Conservation (phyloP, 2,113 vertebrate species). For the Hucho hucho region DNA sequence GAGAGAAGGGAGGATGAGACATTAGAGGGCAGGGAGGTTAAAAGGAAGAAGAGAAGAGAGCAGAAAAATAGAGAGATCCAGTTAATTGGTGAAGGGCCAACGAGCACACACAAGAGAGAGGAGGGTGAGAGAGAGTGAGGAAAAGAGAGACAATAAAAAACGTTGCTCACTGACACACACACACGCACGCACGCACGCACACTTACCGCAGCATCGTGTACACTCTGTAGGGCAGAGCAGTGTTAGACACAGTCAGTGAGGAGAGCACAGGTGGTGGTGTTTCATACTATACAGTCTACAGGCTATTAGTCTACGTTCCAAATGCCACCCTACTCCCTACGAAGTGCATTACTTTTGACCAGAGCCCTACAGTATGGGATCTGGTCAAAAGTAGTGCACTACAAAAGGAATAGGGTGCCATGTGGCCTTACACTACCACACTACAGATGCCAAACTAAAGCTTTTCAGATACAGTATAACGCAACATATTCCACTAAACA, state of each 20-base stretch:
- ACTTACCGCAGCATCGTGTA: conserved; percentile 71
- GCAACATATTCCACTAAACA: no score
- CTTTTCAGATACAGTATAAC: no score
- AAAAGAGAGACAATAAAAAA: not conserved
- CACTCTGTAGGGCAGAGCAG: conserved; percentile 72
- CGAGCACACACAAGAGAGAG: conserved; percentile 23
- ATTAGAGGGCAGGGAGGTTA: not conserved
- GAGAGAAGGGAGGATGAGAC: not conserved
- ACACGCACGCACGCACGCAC: conserved; percentile 49
- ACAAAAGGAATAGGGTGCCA: no score
- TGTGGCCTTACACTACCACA: no score
- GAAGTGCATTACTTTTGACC: no score
- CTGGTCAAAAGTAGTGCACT: no score
- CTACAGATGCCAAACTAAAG: no score
- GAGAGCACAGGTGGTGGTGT: not conserved
- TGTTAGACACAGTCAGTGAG: conserved; percentile 67
- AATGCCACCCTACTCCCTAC: no score
- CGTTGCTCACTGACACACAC: conserved; percentile 21
- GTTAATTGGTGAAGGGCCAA: conserved; percentile 37
- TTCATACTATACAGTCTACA: no score
- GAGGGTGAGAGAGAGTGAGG: conserved; percentile 19
- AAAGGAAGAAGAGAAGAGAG: not conserved
- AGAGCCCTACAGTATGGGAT: no score
- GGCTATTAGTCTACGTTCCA: no score
- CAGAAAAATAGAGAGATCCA: conserved; percentile 29